Conservation (phyloP, 2,113 vertebrate genomes). For the Sinocyclocheilus anophthalmus region DNA sequence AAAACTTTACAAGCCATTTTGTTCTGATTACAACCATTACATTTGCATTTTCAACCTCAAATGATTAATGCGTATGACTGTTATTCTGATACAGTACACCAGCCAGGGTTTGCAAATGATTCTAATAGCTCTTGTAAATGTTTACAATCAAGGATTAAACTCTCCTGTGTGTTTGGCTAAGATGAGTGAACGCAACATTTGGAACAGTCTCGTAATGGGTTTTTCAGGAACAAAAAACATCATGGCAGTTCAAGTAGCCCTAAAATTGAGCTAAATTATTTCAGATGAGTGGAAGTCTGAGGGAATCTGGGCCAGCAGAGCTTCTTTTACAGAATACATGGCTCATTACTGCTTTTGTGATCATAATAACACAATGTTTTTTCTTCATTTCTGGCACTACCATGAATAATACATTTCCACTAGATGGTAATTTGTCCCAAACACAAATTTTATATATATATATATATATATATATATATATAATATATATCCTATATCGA, state of each 20-base stretch:
- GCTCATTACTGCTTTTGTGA: not conserved
- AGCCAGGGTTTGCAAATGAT: slow-evolving; percentile 28
- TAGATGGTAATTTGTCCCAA: not conserved
- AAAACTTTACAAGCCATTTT: slow-evolving; percentile 6
- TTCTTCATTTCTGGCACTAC: not conserved
- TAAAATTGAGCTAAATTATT: slow-evolving; percentile 13
- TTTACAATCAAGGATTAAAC: slow-evolving; percentile 45
- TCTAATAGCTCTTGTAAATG: slow-evolving; percentile 39
- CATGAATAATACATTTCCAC: not conserved
- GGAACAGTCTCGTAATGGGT: not conserved
- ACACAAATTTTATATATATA: too few species aligned
- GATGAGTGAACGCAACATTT: slow-evolving; percentile 27
- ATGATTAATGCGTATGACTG: not conserved
- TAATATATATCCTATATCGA: too few species aligned
- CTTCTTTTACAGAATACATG: not conserved
- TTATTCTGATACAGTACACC: not conserved
- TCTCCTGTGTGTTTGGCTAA: slow-evolving; percentile 23
- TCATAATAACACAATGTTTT: not conserved
- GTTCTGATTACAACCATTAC: not conserved
- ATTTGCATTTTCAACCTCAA: slow-evolving; percentile 14
- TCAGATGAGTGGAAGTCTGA: slow-evolving; percentile 18
- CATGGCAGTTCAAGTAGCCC: slow-evolving; percentile 15
- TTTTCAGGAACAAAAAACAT: slow-evolving; percentile 18
- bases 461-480: too few species aligned
- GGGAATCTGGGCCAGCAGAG: not conserved